Base-by-base conservation (phyloP, 1,140 invertebrate species). In the Holotrichia oblita region DNA sequence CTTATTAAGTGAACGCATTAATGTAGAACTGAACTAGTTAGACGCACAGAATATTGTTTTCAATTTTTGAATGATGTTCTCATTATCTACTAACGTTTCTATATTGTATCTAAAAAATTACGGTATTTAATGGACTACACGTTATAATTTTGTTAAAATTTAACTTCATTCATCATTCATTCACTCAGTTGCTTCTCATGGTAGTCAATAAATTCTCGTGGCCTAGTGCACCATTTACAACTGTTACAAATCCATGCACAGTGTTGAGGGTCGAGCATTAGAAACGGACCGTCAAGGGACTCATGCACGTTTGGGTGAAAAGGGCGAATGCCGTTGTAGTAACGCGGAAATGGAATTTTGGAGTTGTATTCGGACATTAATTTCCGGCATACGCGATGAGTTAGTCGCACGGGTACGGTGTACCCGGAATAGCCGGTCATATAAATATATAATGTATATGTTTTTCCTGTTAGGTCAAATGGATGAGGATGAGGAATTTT, bases 351-450 rank as follows among this genome's bases (percentile, higher is more conserved):
- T 80, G 61, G 77, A 80, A 80, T 77, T 80, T 80, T 78, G 78
- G 77, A 78, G 73, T 80, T 77, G 48, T 77, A 77, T 80, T 78
- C 76, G 74, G 79, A 80, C 79, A 73, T 80, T 80, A 80, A 80
- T 80, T 80, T 80, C 79, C 73, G 73, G 41, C 73, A 20, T 40
- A 76, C 73, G 48, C 48, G 48, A 55, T 55, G 48, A 55, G 48
- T 55, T 55, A 55, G 48, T 55, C 17, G 48, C 48, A 17, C 48
- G 48, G 1, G 48, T 55, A 55, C 48, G 6, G 48, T 34, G 27
- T 14, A 55, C 48, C 48, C 17, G 12, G 48, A 55, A 55, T 55
- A 17, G 14, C 48, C 14, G 14, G 14, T 6, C 48, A 55, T 17
- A 20, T 55, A 55, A 55, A 55, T 55, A 55, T 55, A 17, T 55